A percentile compares a stretch with the other conserved stretches of the same genome.
phyloP scores from a whole-genome alignment of 2,113 vertebrate species.

The Lethenteron reissneri region DNA sequence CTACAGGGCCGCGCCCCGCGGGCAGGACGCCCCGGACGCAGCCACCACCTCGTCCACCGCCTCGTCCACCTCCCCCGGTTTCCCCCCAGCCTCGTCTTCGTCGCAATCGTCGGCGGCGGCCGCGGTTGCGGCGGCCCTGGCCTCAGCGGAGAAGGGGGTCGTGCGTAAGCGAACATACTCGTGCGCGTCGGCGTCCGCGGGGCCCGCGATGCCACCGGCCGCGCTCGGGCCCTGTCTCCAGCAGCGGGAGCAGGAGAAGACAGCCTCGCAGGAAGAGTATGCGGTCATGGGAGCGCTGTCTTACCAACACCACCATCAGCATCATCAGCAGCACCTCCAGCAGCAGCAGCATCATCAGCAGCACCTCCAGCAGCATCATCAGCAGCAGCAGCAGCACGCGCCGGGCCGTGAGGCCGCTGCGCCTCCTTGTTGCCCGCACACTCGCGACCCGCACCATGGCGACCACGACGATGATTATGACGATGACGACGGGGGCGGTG shows the following conservation, averaged over 20 bases:
- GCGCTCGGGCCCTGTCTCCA: background rate
- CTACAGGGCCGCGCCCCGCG: background rate
- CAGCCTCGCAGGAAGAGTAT: background rate
- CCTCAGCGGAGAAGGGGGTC: background rate
- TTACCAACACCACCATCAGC: background rate
- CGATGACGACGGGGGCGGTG: no score
- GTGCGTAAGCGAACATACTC: constrained; percentile 5
- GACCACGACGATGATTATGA: no score
- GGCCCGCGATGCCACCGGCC: background rate
- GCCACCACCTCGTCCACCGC: background rate
- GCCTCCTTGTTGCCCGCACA: constrained; percentile 70
- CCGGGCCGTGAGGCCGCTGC: constrained; percentile 60
- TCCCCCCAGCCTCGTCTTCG: background rate
- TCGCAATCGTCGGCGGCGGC: background rate
- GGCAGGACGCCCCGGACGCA: background rate
- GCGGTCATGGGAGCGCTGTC: background rate
- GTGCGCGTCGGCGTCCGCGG: background rate
- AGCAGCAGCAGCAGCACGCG: background rate
- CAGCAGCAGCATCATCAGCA: background rate
- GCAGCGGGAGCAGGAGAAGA: no score
- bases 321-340: background rate
- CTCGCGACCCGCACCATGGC: no score
- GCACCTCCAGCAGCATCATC: background rate
- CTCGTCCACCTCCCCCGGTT: background rate
- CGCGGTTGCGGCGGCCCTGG: background rate